phyloP scores from a whole-genome alignment of 2,888 invertebrate species.

The Mallateleia sp. region DNA sequence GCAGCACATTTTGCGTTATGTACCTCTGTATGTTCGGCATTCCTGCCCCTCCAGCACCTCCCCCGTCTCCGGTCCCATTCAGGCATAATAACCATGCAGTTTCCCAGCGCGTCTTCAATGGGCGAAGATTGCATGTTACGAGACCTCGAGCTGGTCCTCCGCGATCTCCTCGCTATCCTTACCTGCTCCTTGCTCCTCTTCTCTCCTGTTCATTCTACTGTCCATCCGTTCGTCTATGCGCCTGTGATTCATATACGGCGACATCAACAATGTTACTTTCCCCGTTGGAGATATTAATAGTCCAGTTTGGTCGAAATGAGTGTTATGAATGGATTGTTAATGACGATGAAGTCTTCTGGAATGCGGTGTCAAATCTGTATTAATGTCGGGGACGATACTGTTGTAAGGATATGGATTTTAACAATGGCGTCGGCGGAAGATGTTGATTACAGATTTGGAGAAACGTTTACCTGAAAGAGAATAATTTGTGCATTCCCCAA shows the following conservation, averaged over 20 bases:
- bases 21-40: conserved; percentile 84
- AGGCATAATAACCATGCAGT: conserved; percentile 89
- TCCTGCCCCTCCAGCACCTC: conserved; percentile 80
- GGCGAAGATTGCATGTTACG: conserved; percentile 89
- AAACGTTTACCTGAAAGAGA: no score
- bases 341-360: no score
- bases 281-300: conserved; percentile 41
- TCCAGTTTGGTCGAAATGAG: conserved; percentile 57
- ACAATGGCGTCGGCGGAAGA: no score
- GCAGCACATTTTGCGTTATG: conserved; percentile 83
- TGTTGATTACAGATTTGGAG: no score
- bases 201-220: conserved; percentile 56
- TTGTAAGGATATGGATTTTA: no score
- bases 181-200: conserved; percentile 76
- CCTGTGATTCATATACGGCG: conserved; percentile 45
- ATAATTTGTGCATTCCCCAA: no score
- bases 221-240: conserved; percentile 40
- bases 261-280: conserved; percentile 53
- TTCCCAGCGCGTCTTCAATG: conserved; percentile 89
- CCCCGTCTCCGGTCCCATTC: conserved; percentile 87
- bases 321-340: not conserved
- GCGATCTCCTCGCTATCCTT: conserved; percentile 79
- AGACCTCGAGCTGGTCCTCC: conserved; percentile 86
- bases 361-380: no score
- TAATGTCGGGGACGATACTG: no score